phyloP scores from a whole-genome alignment of 1,140 invertebrate genomes.

The Pomacea maculata region DNA sequence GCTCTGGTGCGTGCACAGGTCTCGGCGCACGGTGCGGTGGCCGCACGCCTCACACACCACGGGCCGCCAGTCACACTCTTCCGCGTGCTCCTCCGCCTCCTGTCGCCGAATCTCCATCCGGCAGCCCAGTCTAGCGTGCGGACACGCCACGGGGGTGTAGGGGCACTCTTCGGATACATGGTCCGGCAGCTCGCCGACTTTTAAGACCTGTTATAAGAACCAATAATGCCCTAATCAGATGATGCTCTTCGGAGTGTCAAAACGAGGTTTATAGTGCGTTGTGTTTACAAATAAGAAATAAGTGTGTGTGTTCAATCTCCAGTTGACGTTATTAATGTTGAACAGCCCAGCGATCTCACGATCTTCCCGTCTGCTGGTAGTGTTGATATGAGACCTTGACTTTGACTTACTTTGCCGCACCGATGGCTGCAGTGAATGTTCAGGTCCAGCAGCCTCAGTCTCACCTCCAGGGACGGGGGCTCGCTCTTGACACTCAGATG shows the following conservation, averaged over 20 bases:
- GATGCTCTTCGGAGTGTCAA: too few relatives aligned
- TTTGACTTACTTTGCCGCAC: conserved; percentile 36
- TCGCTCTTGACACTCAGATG: conserved; percentile 23
- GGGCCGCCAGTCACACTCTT: conserved; percentile 44
- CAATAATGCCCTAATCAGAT: too few relatives aligned
- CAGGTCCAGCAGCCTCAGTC: conserved; percentile 40
- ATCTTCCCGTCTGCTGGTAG: too few relatives aligned
- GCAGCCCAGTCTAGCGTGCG: conserved; percentile 42
- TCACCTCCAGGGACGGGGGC: conserved; percentile 38
- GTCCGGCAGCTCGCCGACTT: conserved; percentile 40
- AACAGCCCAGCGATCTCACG: too few relatives aligned
- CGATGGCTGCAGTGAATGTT: conserved; percentile 40
- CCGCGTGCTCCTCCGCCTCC: conserved; percentile 37
- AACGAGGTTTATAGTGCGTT: too few relatives aligned
- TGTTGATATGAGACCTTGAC: background rate
- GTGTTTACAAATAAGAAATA: too few relatives aligned
- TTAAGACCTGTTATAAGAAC: conserved; percentile 14
- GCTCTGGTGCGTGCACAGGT: conserved; percentile 54
- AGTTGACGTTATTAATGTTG: too few relatives aligned
- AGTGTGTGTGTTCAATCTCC: too few relatives aligned
- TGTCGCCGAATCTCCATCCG: conserved; percentile 36
- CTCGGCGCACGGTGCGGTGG: conserved; percentile 34
- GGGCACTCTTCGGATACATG: conserved; percentile 48
- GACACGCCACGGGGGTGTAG: conserved; percentile 39
- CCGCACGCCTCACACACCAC: conserved; percentile 56